Base-by-base conservation (phyloP, 2,113 vertebrate genomes). In the Protomyctophum bolini region DNA sequence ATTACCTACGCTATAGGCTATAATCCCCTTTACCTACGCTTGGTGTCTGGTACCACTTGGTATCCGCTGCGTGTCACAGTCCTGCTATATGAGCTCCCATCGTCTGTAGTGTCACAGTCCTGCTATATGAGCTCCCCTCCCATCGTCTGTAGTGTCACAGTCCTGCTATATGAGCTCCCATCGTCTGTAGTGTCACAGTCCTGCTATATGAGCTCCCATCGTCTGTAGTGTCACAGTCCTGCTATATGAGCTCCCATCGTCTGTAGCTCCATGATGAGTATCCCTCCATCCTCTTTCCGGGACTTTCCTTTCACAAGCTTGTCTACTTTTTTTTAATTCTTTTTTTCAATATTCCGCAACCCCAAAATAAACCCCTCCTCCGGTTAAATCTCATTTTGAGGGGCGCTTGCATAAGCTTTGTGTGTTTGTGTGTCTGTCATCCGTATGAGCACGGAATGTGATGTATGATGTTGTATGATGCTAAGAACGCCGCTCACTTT, bases 161-260 rank as follows among this genome's bases (percentile, higher is more conserved):
- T 55, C 58, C 58, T 81, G 58, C 60, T 80, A 74, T 58, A 4
- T 52, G 58, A 77, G 52, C 64, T 66, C 75, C 72, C 60, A 75
- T 80, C 70, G 21, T 21, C 21, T 21, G 21, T 45, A 70, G 66
- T n/a, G n/a, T 55, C 45, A 29, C 72, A 52, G 60, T 55, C 58
- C 58, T 81, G 58, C 60, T 80, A 74, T 58, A 4, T 52, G 58
- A 77, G 52, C 64, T 66, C 75, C 72, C 60, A 75, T 80, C 70
- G 21, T 21, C 21, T 21, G 21, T 45, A 70, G 66, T n/a, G n/a
- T 55, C 45, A 29, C 72, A 52, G 60, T 55, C 58, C 58, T 81
- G 58, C 60, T 80, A 74, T 58, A 4, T 52, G 58, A 77, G 52
- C 64, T 66, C 75, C 72, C 60, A 75, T 80, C 70, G 21, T 21